phyloP scores from a whole-genome alignment of 2,888 invertebrate genomes.

The Drosophila kokeensis region DNA sequence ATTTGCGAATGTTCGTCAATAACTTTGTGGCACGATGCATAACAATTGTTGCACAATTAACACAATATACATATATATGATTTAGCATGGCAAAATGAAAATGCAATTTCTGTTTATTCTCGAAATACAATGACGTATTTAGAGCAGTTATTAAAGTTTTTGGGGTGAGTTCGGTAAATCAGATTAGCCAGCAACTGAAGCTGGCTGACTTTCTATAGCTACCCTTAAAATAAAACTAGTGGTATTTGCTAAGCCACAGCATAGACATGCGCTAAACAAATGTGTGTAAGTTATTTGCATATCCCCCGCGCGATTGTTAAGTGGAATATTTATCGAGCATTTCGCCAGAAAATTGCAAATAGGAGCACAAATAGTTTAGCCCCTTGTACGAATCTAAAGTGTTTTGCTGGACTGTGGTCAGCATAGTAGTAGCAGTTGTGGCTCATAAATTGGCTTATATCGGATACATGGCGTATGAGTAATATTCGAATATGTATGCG shows the following conservation, averaged over 20 bases:
- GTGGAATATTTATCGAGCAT: slow-evolving; percentile 34
- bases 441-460: slow-evolving; percentile 8
- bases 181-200: not conserved
- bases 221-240: slow-evolving; percentile 9
- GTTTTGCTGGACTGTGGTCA: slow-evolving; percentile 29
- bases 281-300: slow-evolving; percentile 36
- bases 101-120: slow-evolving; percentile 4
- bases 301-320: slow-evolving; percentile 22
- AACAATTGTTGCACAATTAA: slow-evolving; percentile 13
- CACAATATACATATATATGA: not conserved
- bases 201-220: not conserved
- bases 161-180: not conserved
- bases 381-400: slow-evolving; percentile 25
- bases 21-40: slow-evolving; percentile 13
- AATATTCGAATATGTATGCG: slow-evolving; percentile 66
- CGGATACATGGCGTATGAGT: slow-evolving; percentile 58
- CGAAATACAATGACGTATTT: slow-evolving; percentile 13
- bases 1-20: not conserved
- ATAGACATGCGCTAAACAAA: slow-evolving; percentile 19
- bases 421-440: slow-evolving; percentile 10
- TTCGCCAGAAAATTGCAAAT: slow-evolving; percentile 21
- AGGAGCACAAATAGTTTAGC: slow-evolving; percentile 5
- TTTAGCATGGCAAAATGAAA: slow-evolving; percentile 43
- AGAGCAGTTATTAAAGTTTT: slow-evolving; percentile 5
- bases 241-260: slow-evolving; percentile 17